Percentiles rank a stretch among this genome's conserved stretches.
Conservation (phyloP, 1,140 invertebrate genomes). For the Hypsibius dujardini region DNA sequence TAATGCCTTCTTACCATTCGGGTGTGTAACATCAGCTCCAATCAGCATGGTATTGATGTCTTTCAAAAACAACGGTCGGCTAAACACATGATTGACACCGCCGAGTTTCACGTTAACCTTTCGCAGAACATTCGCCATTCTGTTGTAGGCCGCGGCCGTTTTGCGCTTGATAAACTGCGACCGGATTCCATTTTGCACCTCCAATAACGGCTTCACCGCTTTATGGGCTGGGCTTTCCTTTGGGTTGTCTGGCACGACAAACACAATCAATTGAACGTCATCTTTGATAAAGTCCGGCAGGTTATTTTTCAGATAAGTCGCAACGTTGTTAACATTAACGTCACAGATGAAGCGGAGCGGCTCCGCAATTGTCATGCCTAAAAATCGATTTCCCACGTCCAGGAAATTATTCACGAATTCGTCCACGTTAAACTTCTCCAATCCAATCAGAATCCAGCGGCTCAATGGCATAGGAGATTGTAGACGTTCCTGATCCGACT, state of each 20-base stretch:
- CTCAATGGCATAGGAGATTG: background rate
- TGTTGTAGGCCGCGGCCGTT: slow-evolving; percentile 37
- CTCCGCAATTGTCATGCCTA: too few species aligned
- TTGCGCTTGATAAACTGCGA: slow-evolving; percentile 58
- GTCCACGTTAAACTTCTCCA: too few species aligned
- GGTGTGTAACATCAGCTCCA: slow-evolving; percentile 23
- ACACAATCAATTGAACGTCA: too few species aligned
- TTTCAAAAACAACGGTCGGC: background rate
- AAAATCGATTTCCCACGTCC: too few species aligned
- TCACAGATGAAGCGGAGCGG: too few species aligned
- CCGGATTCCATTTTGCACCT: slow-evolving; percentile 32
- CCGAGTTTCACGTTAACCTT: slow-evolving; percentile 72
- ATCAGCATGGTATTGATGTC: slow-evolving; percentile 19
- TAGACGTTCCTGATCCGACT: background rate
- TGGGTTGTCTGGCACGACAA: too few species aligned
- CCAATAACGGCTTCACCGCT: too few species aligned
- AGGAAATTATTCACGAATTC: too few species aligned
- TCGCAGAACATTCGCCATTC: slow-evolving; percentile 52
- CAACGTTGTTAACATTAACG: too few species aligned
- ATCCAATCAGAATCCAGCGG: slow-evolving; percentile 1
- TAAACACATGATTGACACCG: slow-evolving; percentile 50
- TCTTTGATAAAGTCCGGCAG: too few species aligned
- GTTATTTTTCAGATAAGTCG: too few species aligned
- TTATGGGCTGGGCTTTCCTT: too few species aligned
- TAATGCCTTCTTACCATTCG: background rate